phyloP scores from a whole-genome alignment of 1,140 invertebrate genomes.

The Platorchestia sp. region DNA sequence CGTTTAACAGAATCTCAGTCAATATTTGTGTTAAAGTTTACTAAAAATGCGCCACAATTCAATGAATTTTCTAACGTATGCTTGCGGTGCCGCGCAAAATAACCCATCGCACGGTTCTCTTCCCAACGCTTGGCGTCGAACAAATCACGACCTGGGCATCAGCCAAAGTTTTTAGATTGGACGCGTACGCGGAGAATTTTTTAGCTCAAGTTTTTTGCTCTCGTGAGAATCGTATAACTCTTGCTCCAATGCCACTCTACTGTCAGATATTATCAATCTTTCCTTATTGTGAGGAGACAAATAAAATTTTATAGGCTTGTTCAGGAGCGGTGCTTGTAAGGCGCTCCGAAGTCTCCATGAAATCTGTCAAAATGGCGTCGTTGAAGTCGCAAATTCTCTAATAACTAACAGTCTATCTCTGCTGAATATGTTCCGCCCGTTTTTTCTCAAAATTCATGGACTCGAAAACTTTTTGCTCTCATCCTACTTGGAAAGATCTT shows the following conservation, averaged over 20 bases:
- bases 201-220: neutral
- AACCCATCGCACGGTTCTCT: too few relatives aligned
- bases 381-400: neutral
- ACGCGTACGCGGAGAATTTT: neutral
- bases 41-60: too few relatives aligned
- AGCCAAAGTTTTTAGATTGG: neutral
- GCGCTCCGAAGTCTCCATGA: neutral
- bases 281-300: conserved; percentile 27
- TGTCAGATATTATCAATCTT: conserved; percentile 42
- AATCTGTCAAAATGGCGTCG: neutral
- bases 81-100: too few relatives aligned
- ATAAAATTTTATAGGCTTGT: conserved; percentile 49
- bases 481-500: neutral
- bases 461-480: neutral
- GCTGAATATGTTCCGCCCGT: neutral
- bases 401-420: neutral
- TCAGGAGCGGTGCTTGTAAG: neutral
- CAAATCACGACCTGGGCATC: neutral
- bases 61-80: too few relatives aligned
- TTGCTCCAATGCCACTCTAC: neutral
- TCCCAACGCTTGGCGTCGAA: neutral
- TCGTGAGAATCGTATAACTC: neutral
- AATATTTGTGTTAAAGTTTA: too few relatives aligned
- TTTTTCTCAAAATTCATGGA: neutral
- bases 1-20: too few relatives aligned